phyloP scores from a whole-genome alignment of 2,797 vertebrate species.

The Rhinichthys osculus region DNA sequence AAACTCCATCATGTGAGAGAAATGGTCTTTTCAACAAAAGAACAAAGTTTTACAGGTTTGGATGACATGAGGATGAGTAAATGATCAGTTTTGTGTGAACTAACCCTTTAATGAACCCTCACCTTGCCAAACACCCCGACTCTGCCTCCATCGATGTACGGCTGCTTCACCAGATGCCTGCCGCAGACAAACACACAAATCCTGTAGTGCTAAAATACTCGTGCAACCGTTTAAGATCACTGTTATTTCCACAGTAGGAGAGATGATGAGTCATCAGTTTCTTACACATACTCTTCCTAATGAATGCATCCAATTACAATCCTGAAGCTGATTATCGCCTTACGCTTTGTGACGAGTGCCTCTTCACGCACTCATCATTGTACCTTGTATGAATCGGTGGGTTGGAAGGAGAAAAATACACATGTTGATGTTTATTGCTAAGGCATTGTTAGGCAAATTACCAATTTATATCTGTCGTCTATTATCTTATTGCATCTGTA shows the following conservation, averaged over 20 bases:
- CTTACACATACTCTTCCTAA: not conserved
- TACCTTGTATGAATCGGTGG: too few species aligned
- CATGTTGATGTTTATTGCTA: too few species aligned
- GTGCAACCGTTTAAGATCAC: not conserved
- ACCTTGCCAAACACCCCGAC: conserved; percentile 79
- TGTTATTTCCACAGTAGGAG: not conserved
- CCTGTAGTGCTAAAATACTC: not conserved
- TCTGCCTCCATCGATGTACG: conserved; percentile 71
- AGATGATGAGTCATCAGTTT: not conserved
- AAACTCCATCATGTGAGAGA: not conserved
- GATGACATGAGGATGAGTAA: not conserved
- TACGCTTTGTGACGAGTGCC: too few species aligned
- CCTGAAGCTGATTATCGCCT: too few species aligned
- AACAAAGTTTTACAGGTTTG: not conserved
- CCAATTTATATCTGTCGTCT: too few species aligned
- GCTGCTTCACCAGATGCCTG: conserved; percentile 72
- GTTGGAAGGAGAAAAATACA: too few species aligned
- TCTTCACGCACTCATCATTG: too few species aligned
- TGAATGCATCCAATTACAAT: too few species aligned
- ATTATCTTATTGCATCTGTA: too few species aligned
- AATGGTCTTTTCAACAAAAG: not conserved
- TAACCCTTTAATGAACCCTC: not conserved
- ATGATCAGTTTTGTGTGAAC: not conserved
- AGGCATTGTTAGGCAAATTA: too few species aligned
- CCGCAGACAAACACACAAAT: not conserved